Evolutionary conservation across 1,140 invertebrate species (phyloP).

Genomic region (Vanessa tameamea): DNA sequence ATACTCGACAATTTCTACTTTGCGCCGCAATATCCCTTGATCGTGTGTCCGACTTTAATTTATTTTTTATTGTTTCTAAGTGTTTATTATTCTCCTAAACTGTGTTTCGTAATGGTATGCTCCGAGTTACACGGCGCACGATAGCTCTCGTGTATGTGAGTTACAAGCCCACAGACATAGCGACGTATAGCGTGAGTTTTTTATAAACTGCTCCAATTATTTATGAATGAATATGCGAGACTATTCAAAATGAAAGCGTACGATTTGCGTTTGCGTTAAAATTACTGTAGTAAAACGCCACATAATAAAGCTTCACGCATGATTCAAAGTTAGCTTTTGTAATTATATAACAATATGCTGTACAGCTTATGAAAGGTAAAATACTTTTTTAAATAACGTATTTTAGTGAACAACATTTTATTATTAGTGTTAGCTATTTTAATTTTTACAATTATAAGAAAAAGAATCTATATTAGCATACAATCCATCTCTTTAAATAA

Average conservation of each 20-base stretch:
- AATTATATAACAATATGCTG: background rate
- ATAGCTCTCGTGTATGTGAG: constrained; percentile 35
- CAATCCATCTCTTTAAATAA: background rate
- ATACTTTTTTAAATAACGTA: background rate
- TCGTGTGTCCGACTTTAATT: constrained; percentile 70
- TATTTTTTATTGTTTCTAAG: constrained; percentile 72
- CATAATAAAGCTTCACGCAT: constrained; percentile 18
- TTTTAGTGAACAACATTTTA: background rate
- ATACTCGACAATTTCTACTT: constrained; percentile 58
- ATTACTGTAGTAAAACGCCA: constrained; percentile 16
- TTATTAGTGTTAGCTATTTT: too few relatives aligned
- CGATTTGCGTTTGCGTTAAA: background rate
- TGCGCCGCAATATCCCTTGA: constrained; percentile 52
- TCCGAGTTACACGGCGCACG: constrained; percentile 33
- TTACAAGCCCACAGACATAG: constrained; percentile 30
- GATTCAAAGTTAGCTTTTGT: background rate
- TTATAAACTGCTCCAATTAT: constrained; percentile 42
- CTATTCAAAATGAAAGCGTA: constrained; percentile 26
- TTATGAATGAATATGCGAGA: constrained; percentile 42
- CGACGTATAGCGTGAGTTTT: constrained; percentile 45
- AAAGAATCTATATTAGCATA: background rate
- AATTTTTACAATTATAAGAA: too few relatives aligned
- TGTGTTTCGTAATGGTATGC: constrained; percentile 59
- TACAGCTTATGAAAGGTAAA: background rate
- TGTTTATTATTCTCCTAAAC: constrained; percentile 72